Evolutionary conservation across 2,888 invertebrate species (phyloP).

Genomic region (Chrysotoxum bicinctum): DNA sequence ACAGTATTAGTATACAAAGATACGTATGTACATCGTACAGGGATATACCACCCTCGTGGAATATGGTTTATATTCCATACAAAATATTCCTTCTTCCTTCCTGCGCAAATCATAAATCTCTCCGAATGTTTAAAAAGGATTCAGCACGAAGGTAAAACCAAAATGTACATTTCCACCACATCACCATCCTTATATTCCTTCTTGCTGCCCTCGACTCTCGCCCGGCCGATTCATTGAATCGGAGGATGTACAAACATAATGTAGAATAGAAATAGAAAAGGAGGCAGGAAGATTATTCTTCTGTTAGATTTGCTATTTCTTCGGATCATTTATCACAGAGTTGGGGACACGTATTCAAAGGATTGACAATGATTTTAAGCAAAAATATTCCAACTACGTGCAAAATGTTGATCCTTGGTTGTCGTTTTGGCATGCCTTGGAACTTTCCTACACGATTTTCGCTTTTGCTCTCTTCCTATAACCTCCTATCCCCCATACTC

Average conservation of each 20-base stretch:
- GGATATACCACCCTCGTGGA: not conserved
- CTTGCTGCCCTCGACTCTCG: not conserved
- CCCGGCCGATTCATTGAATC: not conserved
- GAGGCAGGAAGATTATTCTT: slow-evolving; percentile 51
- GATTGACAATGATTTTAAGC: slow-evolving; percentile 71
- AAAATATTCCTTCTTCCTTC: slow-evolving; percentile 49
- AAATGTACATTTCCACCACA: not conserved
- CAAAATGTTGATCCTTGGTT: slow-evolving; percentile 67
- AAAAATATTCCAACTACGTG: slow-evolving; percentile 69
- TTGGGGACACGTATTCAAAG: slow-evolving; percentile 68
- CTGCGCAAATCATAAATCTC: slow-evolving; percentile 63
- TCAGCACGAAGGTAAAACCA: slow-evolving; percentile 47
- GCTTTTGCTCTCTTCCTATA: not conserved
- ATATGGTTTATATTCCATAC: slow-evolving; percentile 27
- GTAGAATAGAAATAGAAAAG: not conserved
- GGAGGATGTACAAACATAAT: slow-evolving; percentile 5
- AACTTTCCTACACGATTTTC: slow-evolving; percentile 48
- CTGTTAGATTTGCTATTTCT: slow-evolving; percentile 65
- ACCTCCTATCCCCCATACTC: not conserved
- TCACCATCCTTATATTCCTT: not conserved
- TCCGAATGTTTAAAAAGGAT: slow-evolving; percentile 53
- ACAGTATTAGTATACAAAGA: not conserved
- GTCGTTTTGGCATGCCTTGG: slow-evolving; percentile 61
- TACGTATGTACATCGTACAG: not conserved
- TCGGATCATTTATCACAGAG: slow-evolving; percentile 69